These are phyloP conservation scores for Acanthiza pusilla DNA, from an alignment of 2,797 vertebrate genomes.

Conservation along the genomic window DNA sequence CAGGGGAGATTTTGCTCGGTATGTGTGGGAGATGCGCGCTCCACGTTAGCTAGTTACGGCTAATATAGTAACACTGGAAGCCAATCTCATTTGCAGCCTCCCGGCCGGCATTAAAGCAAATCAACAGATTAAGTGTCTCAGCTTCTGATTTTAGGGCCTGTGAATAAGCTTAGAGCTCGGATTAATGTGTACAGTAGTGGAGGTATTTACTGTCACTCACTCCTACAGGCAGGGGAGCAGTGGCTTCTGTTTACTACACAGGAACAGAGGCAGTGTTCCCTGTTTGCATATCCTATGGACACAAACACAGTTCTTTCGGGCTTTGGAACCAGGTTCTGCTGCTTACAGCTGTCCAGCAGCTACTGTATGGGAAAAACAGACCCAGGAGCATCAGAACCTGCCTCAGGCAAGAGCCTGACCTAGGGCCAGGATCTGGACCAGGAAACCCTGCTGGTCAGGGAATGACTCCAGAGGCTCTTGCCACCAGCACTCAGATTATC, in stretches of 20 bases:
- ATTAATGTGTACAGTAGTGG: not conserved
- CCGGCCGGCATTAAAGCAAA: not conserved
- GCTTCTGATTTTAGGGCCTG: constrained; percentile 48
- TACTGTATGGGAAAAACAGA: not conserved
- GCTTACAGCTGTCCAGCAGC: too few species aligned
- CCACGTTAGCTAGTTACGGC: fast-evolving
- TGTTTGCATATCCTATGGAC: fast-evolving
- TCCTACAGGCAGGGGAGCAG: not conserved
- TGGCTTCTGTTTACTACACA: not conserved
- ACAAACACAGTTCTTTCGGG: not conserved
- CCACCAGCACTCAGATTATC: not conserved
- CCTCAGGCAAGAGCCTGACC: fast-evolving
- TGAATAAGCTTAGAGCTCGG: constrained; percentile 5
- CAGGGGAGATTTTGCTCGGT: fast-evolving
- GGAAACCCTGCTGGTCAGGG: not conserved
- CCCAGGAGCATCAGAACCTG: not conserved
- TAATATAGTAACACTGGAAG: not conserved
- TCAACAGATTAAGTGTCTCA: constrained; percentile 20
- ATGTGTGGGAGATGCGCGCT: fast-evolving
- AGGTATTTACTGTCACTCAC: not conserved
- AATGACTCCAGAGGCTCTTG: too few species aligned
- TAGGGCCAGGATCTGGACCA: not conserved
- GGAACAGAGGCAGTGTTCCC: not conserved
- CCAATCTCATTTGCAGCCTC: not conserved
- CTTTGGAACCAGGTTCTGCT: not conserved